Percentiles rank a stretch among this genome's conserved stretches.
These are phyloP conservation scores for Ectemnius continuus DNA, from an alignment of 2,888 invertebrate species.

Conservation along the genomic window DNA sequence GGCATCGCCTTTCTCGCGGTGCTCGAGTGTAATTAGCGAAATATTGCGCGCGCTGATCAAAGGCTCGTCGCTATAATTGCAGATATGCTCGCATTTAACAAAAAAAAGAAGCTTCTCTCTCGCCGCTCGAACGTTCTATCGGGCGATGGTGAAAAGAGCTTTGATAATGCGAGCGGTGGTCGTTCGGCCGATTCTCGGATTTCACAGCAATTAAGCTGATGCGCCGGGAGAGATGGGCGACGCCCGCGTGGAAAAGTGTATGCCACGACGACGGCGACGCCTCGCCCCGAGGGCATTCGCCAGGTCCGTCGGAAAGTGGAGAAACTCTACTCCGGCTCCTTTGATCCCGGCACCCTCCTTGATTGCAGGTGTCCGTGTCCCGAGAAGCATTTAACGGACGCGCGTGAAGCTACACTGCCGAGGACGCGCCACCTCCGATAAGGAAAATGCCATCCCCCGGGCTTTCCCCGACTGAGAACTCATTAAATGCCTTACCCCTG, in stretches of 20 bases:
- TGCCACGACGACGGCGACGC: constrained; percentile 10
- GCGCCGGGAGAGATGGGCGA: constrained; percentile 38
- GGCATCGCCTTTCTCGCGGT: constrained; percentile 8
- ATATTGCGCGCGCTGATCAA: constrained; percentile 44
- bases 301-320: constrained; percentile 40
- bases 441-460: not conserved
- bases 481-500: not conserved
- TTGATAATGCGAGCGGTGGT: constrained; percentile 33
- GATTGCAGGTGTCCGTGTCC: constrained; percentile 49
- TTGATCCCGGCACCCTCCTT: constrained; percentile 42
- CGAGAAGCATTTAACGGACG: constrained; percentile 41
- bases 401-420: constrained; percentile 12
- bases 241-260: constrained; percentile 44
- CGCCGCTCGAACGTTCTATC: too few relatives aligned
- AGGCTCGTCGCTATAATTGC: constrained; percentile 42
- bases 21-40: constrained; percentile 40
- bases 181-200: constrained; percentile 30
- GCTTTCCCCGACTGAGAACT: constrained; percentile 10
- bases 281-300: constrained; percentile 37
- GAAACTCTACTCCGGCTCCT: constrained; percentile 46
- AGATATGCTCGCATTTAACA: constrained; percentile 35
- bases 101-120: constrained; percentile 21
- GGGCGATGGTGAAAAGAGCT: constrained; percentile 12
- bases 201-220: constrained; percentile 53
- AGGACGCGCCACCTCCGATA: not conserved